Conservation (phyloP, 2,888 invertebrate genomes). For the Ophonus ardosiacus region DNA sequence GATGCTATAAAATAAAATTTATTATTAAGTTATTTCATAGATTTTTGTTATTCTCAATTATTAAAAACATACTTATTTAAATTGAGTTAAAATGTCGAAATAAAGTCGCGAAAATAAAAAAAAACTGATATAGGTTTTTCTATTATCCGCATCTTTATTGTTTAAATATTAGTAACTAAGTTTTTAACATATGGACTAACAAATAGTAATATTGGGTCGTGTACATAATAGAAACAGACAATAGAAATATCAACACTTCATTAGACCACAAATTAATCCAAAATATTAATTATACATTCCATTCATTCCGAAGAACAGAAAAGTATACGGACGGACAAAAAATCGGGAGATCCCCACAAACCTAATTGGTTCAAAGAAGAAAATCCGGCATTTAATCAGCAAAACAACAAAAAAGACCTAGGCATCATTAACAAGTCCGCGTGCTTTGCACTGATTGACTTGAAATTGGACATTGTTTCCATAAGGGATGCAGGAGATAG, state of each 20-base stretch:
- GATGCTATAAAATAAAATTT: no score
- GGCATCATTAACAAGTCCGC: conserved; percentile 57
- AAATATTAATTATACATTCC: conserved; percentile 59
- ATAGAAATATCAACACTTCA: neutral
- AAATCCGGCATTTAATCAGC: conserved; percentile 57
- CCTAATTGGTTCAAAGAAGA: conserved; percentile 62
- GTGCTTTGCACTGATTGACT: conserved; percentile 57
- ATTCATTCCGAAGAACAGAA: conserved; percentile 28
- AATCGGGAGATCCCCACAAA: conserved; percentile 56
- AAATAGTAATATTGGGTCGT: no score
- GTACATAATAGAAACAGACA: no score
- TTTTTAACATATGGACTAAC: no score
- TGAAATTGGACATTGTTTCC: conserved; percentile 56
- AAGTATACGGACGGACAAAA: conserved; percentile 6
- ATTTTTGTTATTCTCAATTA: no score
- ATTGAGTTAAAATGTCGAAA: no score
- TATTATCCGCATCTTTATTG: no score
- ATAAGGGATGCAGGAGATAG: conserved; percentile 46
- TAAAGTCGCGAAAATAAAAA: no score
- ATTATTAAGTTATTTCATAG: no score
- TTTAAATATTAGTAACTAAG: no score
- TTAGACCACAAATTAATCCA: conserved; percentile 47
- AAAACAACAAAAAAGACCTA: conserved; percentile 55
- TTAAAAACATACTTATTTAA: no score
- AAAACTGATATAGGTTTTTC: no score